These are phyloP conservation scores for Limenitis camilla DNA, from an alignment of 2,888 invertebrate species.

Conservation along the genomic window DNA sequence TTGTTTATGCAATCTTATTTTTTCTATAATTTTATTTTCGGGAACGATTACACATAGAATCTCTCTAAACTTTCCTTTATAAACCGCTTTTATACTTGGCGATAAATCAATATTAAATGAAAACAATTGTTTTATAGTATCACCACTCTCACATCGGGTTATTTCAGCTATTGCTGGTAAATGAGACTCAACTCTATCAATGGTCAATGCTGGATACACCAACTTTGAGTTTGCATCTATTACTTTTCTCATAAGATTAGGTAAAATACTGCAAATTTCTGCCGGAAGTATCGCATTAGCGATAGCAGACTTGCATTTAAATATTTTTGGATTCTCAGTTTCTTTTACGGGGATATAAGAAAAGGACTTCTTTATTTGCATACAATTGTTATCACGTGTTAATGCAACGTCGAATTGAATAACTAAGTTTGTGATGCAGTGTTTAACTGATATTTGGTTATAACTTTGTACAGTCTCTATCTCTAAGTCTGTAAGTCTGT, in stretches of 20 bases:
- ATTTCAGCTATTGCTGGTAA: constrained; percentile 13
- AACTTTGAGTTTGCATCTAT: constrained; percentile 27
- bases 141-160: neutral
- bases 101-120: neutral
- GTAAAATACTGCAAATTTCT: constrained; percentile 55
- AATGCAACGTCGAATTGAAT: constrained; percentile 55
- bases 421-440: constrained; percentile 48
- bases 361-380: constrained; percentile 27
- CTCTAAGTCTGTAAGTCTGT: constrained; percentile 27
- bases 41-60: neutral
- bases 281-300: constrained; percentile 55
- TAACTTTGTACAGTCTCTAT: constrained; percentile 31
- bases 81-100: neutral
- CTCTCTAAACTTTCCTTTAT: constrained; percentile 4
- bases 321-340: constrained; percentile 40
- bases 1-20: too few relatives aligned
- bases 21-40: too few relatives aligned
- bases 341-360: constrained; percentile 37
- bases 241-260: constrained; percentile 44
- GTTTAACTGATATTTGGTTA: constrained; percentile 47
- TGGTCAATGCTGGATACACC: constrained; percentile 15
- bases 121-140: constrained; percentile 1
- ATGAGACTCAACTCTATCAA: constrained; percentile 28
- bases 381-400: constrained; percentile 26
- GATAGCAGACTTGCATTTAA: constrained; percentile 52